Conservation (phyloP, 2,797 vertebrate species). For the Phyllotis vaccarum region DNA sequence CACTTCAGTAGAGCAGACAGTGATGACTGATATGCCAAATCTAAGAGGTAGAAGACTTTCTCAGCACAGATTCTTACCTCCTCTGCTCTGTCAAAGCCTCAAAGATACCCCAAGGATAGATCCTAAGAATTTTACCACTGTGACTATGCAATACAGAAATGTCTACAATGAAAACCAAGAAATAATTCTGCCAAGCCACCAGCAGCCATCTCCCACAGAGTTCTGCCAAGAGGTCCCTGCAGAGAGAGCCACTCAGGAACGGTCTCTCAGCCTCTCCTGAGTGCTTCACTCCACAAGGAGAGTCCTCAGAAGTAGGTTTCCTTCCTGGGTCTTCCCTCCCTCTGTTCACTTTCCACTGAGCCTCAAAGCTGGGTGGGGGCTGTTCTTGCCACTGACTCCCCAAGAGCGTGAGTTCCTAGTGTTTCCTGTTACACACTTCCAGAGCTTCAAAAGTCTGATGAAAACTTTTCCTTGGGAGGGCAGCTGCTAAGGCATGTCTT, state of each 20-base stretch:
- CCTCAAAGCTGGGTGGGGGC: not conserved
- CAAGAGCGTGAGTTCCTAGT: not conserved
- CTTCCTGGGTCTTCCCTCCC: not conserved
- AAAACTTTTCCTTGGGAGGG: not conserved
- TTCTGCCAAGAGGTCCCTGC: not conserved
- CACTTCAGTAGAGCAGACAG: not conserved
- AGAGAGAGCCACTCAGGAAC: not conserved
- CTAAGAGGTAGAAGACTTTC: not conserved
- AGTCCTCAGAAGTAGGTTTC: not conserved
- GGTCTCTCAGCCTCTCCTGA: not conserved
- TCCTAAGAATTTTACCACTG: not conserved
- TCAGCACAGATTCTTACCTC: not conserved
- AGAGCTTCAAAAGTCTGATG: not conserved
- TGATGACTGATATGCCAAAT: not conserved
- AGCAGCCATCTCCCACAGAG: not conserved
- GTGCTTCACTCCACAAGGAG: not conserved
- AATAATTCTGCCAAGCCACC: not conserved
- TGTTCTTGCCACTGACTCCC: not conserved
- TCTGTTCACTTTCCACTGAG: not conserved
- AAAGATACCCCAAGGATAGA: not conserved
- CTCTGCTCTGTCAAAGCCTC: not conserved
- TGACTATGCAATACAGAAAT: not conserved
- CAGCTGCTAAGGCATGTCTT: not conserved
- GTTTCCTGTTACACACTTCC: not conserved
- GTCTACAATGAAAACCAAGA: not conserved